Percentiles rank a stretch among this genome's conserved stretches.
Conservation (phyloP, 2,888 invertebrate species). For the Tortrix viridana region DNA sequence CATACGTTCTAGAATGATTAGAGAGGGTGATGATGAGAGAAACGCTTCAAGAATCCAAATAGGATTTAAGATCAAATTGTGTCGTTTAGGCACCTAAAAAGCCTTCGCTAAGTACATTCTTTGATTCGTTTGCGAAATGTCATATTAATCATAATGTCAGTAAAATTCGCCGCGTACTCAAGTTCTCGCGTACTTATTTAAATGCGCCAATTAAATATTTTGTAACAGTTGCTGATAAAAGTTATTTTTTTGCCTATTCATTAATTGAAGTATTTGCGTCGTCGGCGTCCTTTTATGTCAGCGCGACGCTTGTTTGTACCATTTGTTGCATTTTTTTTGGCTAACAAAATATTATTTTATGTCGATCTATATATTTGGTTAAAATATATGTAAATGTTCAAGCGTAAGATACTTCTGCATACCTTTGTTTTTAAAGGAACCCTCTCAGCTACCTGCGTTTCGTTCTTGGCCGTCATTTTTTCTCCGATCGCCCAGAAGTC, state of each 20-base stretch:
- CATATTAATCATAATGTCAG: background rate
- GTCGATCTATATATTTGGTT: too few species aligned
- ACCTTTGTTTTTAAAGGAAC: conserved; percentile 45
- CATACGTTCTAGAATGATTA: too few species aligned
- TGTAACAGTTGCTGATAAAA: background rate
- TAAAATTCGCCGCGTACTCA: background rate
- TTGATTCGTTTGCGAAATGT: too few species aligned
- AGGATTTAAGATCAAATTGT: too few species aligned
- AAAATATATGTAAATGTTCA: too few species aligned
- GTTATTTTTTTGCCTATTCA: background rate
- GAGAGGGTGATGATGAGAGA: too few species aligned
- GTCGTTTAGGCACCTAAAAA: too few species aligned
- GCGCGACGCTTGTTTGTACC: background rate
- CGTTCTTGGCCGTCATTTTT: conserved; percentile 59
- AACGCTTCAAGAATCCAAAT: too few species aligned
- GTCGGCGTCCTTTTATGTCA: background rate
- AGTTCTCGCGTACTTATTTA: background rate
- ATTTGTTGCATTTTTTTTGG: too few species aligned
- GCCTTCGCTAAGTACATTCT: too few species aligned
- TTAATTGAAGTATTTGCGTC: conserved; percentile 15
- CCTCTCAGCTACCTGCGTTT: conserved; percentile 33
- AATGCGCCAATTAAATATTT: background rate
- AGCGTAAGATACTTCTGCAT: too few species aligned
- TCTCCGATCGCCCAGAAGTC: conserved; percentile 68
- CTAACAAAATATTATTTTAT: too few species aligned